A percentile compares a stretch with the other conserved stretches of the same genome.
phyloP scores from a whole-genome alignment of 2,797 vertebrate genomes.

The Pseudochirops corinnae region DNA sequence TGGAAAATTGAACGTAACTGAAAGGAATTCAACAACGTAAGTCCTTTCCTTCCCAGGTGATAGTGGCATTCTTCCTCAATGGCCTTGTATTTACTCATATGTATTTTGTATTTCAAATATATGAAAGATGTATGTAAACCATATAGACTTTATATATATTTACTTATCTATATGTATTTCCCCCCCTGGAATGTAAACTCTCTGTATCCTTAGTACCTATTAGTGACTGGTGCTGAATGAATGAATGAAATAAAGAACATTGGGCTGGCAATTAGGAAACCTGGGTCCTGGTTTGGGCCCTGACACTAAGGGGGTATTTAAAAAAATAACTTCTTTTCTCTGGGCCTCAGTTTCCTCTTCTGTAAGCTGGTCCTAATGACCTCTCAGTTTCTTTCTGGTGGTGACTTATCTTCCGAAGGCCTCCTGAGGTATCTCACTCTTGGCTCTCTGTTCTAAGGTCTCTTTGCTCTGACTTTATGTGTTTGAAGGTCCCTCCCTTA shows the following conservation, averaged over 20 bases:
- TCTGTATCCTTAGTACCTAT: not conserved
- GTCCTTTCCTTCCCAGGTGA: not conserved
- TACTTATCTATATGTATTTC: not conserved
- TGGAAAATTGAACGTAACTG: accelerated
- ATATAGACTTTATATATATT: not conserved
- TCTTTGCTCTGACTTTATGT: not conserved
- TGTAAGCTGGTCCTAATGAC: not conserved
- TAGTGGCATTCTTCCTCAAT: not conserved
- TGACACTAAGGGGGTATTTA: not conserved
- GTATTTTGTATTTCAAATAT: not conserved
- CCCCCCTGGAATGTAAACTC: not conserved
- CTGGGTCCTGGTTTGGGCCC: not conserved
- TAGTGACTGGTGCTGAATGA: not conserved
- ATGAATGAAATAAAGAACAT: not conserved
- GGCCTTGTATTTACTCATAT: not conserved
- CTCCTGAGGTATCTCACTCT: not conserved
- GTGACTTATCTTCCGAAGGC: not conserved
- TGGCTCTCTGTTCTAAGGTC: not conserved
- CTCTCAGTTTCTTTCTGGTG: not conserved
- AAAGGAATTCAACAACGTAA: not conserved
- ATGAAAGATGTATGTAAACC: not conserved
- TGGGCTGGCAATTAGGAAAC: not conserved
- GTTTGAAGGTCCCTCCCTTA: not conserved
- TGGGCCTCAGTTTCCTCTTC: not conserved
- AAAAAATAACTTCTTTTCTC: not conserved